Percentiles rank a stretch among this genome's conserved stretches.
Conservation (phyloP, 2,888 invertebrate species). For the Amorpha juglandis region DNA sequence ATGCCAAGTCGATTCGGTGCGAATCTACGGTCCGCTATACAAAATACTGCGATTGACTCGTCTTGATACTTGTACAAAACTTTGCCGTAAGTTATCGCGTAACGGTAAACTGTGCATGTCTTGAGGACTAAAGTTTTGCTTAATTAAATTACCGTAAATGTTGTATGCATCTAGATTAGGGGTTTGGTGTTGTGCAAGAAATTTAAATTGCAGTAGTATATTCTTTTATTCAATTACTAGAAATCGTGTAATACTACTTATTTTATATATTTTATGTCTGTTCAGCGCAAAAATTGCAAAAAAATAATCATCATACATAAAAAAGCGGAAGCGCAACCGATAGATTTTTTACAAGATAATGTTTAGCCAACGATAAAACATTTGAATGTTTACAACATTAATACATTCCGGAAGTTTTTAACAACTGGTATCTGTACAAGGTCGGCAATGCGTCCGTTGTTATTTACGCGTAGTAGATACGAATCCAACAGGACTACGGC, state of each 20-base stretch:
- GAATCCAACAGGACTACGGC: background rate
- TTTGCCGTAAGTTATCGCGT: background rate
- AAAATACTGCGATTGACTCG: slow-evolving; percentile 41
- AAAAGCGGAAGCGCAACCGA: background rate
- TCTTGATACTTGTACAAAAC: slow-evolving; percentile 56
- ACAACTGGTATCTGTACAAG: slow-evolving; percentile 20
- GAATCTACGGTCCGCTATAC: slow-evolving; percentile 73
- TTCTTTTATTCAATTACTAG: too few species aligned
- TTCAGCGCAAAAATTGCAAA: background rate
- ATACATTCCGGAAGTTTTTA: slow-evolving; percentile 24
- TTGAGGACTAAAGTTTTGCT: background rate
- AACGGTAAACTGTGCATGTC: background rate
- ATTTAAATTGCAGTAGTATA: background rate
- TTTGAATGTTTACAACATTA: slow-evolving; percentile 23
- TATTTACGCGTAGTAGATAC: slow-evolving; percentile 3
- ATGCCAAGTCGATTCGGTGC: slow-evolving; percentile 77
- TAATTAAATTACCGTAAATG: background rate
- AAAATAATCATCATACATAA: background rate
- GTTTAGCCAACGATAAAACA: slow-evolving; percentile 16
- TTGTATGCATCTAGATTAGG: background rate
- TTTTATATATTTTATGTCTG: background rate
- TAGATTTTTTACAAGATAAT: background rate
- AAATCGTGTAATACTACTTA: background rate
- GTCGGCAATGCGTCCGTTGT: slow-evolving; percentile 21
- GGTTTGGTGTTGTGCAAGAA: background rate